Conservation (phyloP, 2,888 invertebrate species). For the Nemotelus nigrinus region DNA sequence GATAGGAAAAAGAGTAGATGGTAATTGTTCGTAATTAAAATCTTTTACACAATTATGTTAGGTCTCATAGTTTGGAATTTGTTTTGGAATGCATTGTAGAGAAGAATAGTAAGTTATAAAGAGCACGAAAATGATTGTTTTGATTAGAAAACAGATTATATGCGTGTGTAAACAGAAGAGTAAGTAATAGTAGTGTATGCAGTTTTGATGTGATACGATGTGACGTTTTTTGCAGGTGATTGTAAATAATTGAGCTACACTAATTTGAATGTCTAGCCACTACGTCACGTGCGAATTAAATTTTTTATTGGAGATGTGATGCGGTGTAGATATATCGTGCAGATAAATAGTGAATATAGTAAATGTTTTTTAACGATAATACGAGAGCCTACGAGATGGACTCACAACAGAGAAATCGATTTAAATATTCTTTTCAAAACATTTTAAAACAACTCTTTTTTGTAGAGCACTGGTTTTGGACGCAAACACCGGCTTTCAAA, state of each 20-base stretch:
- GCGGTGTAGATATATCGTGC: no score
- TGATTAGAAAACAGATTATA: not conserved
- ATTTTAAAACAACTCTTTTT: no score
- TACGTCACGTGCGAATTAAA: no score
- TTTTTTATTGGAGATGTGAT: no score
- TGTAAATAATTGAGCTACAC: not conserved
- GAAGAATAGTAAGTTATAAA: not conserved
- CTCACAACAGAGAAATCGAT: no score
- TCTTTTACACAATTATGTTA: slow-evolving; percentile 33
- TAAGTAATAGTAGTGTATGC: not conserved
- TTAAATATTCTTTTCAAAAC: no score
- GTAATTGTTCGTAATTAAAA: slow-evolving; percentile 38
- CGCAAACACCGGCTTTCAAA: no score
- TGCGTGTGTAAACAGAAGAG: not conserved
- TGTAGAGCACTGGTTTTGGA: no score
- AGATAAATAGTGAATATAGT: no score
- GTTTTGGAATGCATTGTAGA: slow-evolving; percentile 30
- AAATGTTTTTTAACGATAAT: no score
- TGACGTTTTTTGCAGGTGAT: not conserved
- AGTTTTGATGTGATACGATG: not conserved
- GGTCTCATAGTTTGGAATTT: slow-evolving; percentile 7
- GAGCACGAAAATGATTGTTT: not conserved
- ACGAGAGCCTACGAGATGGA: no score
- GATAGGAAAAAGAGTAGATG: slow-evolving; percentile 19
- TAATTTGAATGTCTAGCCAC: no score